A percentile compares a stretch with the other conserved stretches of the same genome.
phyloP scores from a whole-genome alignment of 2,113 vertebrate genomes.

The Sprattus sprattus region DNA sequence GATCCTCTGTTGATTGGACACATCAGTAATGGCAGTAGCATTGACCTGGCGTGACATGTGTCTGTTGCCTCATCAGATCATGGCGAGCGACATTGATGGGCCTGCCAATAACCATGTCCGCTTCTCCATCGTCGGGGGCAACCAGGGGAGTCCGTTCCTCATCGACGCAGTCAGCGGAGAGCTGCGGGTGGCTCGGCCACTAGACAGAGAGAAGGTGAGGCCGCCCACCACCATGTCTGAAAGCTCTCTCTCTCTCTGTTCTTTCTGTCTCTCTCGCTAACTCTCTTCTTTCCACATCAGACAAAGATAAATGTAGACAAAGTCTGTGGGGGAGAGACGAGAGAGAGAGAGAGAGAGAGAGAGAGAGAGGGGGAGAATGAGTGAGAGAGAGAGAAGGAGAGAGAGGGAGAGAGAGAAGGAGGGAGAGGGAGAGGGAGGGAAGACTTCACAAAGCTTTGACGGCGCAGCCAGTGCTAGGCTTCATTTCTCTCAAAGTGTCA shows the following conservation, averaged over 20 bases:
- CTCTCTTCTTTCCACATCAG: background rate
- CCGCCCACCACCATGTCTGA: background rate
- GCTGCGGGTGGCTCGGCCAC: constrained; percentile 74
- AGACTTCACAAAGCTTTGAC: background rate
- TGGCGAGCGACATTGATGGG: constrained; percentile 80
- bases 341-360: too few species aligned
- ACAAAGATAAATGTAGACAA: background rate
- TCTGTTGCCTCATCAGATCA: constrained; percentile 65
- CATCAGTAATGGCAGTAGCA: background rate
- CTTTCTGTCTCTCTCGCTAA: background rate
- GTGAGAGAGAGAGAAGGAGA: background rate
- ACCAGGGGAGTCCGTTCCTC: constrained; percentile 77
- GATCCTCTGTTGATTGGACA: background rate
- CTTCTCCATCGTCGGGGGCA: constrained; percentile 76
- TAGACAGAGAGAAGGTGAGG: constrained; percentile 81
- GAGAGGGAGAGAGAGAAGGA: too few species aligned
- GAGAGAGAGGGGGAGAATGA: background rate
- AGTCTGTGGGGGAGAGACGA: background rate
- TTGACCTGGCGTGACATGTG: background rate
- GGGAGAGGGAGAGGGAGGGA: background rate
- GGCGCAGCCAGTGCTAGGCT: background rate
- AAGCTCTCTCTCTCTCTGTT: background rate
- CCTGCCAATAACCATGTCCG: constrained; percentile 76
- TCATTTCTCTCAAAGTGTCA: constrained; percentile 29
- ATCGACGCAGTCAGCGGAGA: constrained; percentile 75